Conservation (phyloP, 2,888 invertebrate genomes). For the Scrobipalpa atriplicella region DNA sequence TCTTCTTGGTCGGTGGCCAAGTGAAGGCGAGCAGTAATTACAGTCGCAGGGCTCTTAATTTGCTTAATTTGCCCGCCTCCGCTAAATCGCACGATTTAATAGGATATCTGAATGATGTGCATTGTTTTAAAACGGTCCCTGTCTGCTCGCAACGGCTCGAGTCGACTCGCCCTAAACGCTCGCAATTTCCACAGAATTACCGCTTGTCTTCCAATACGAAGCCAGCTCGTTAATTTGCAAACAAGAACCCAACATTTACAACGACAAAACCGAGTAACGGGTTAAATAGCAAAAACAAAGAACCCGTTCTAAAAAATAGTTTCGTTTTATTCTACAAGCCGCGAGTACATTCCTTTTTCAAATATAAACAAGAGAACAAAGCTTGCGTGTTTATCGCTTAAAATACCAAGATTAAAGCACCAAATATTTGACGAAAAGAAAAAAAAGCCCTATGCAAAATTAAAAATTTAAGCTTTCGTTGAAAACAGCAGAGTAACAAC, state of each 20-base stretch:
- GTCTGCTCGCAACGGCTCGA: slow-evolving; percentile 58
- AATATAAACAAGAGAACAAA: slow-evolving; percentile 12
- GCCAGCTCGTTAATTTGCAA: slow-evolving; percentile 22
- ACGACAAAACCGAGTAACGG: slow-evolving; percentile 11
- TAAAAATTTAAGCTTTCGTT: slow-evolving; percentile 21
- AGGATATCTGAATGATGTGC: slow-evolving; percentile 75
- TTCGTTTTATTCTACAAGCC: neutral
- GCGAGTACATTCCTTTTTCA: neutral
- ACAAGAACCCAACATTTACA: slow-evolving; percentile 20
- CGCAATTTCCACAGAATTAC: slow-evolving; percentile 29
- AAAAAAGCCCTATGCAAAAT: slow-evolving; percentile 11
- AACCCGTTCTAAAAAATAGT: neutral
- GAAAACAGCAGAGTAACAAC: slow-evolving; percentile 23
- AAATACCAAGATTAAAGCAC: slow-evolving; percentile 10
- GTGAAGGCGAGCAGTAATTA: slow-evolving; percentile 73
- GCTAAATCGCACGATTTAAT: slow-evolving; percentile 76
- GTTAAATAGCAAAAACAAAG: slow-evolving; percentile 13
- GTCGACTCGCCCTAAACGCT: slow-evolving; percentile 27
- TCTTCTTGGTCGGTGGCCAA: slow-evolving; percentile 70
- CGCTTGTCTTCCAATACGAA: slow-evolving; percentile 24
- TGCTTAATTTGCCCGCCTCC: slow-evolving; percentile 73
- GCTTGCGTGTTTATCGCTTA: slow-evolving; percentile 1
- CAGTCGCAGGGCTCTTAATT: slow-evolving; percentile 79
- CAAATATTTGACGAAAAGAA: slow-evolving; percentile 18
- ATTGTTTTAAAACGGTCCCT: slow-evolving; percentile 72